Base-by-base conservation (phyloP, 2,888 invertebrate species). In the Lasioglossum leucozonium region DNA sequence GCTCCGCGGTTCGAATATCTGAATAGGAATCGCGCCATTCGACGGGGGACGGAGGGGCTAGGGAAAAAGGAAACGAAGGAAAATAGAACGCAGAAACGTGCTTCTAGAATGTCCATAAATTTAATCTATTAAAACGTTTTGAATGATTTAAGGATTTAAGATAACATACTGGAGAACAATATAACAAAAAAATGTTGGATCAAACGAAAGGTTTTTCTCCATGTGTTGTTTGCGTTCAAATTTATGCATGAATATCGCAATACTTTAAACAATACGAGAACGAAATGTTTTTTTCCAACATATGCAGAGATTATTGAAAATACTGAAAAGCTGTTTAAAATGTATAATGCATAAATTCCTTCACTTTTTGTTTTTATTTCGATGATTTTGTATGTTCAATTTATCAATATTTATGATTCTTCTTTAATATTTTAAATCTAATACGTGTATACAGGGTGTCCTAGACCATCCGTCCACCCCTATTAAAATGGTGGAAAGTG, bases 1-100 rank as follows among this genome's bases (percentile, higher is more conserved):
- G 88, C 91, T 91, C 90, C 87, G 84, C 88, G 86, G 90, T 91
- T 93, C 92, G 93, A 93, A 94, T 94, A 94, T 94, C 92, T 93
- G 93, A 94, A 94, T 94, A 93, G 90, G 92, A 92, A 93, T 91
- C 81, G 88, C 86, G 90, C 74, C 82, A 90, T 88, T 89, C 69
- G 40, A 22, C 34, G 37, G 67, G 22, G 69, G 69, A 69, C 37
- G n/a, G 47, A 75, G 78, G 67, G 82, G 76, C 72, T 75, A 55
- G 77, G 87, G 79, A 81, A 77, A 81, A 84, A 86, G 85, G 73
- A 88, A 82, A 86, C 87, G 78, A 75, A 83, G 40, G 81, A 87
- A 87, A 86, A 69, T 72, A 67, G 71, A 81, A 83, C 78, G 83
- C 77, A 67, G 73, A 65, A 76, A 80, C 81, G 76, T 72, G 77